Evolutionary conservation across 2,113 vertebrate species (phyloP).

Genomic region (Diadophis punctatus): DNA sequence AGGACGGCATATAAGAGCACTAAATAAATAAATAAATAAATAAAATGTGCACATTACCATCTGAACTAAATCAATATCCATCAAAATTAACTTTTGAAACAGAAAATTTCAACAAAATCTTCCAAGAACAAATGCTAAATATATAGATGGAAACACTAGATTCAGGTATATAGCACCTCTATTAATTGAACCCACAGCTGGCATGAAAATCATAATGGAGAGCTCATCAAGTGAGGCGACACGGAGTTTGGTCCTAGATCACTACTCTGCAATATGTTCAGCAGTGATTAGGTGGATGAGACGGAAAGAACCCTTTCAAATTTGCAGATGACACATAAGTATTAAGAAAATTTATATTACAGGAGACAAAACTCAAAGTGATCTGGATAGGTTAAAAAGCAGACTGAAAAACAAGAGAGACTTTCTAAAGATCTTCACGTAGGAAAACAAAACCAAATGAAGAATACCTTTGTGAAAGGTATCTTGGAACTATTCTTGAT

Average conservation of each 20-base stretch:
- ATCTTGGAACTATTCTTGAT: neutral
- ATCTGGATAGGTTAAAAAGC: neutral
- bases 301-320: neutral
- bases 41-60: neutral
- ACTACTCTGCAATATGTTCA: neutral
- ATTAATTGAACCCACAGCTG: neutral
- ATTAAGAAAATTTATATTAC: neutral
- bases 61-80: neutral
- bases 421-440: neutral
- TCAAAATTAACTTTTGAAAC: neutral
- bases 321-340: neutral
- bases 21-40: no score
- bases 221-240: neutral
- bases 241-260: neutral
- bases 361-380: neutral
- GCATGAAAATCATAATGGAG: neutral
- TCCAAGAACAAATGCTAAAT: neutral
- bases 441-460: neutral
- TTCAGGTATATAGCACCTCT: neutral
- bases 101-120: neutral
- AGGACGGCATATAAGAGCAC: no score
- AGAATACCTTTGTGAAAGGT: neutral
- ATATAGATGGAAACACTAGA: neutral
- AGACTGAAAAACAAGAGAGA: neutral
- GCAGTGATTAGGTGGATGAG: neutral